Percentiles rank a stretch among this genome's conserved stretches.
Evolutionary conservation across 2,113 vertebrate species (phyloP).

Genomic region (Xenopus laevis): DNA sequence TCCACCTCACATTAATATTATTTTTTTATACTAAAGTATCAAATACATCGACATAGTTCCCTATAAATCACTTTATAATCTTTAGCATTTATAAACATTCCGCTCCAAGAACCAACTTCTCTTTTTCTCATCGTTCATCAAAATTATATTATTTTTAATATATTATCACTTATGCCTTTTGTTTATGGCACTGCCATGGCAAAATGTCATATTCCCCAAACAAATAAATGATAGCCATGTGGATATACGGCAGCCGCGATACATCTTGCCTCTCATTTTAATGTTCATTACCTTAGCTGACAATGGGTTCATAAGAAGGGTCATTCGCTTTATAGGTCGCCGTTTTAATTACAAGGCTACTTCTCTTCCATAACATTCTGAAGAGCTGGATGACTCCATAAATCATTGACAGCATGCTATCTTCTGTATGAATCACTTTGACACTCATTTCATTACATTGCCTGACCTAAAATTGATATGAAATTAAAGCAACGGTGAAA

Average conservation of each 20-base stretch:
- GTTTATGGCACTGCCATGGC: slow-evolving; percentile 6
- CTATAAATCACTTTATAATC: no score
- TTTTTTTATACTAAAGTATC: no score
- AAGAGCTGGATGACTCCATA: slow-evolving; percentile 36
- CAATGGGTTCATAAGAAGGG: slow-evolving; percentile 36
- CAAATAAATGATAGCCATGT: slow-evolving; percentile 28
- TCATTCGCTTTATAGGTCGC: slow-evolving; percentile 38
- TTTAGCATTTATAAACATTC: no score
- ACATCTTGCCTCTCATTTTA: slow-evolving; percentile 14
- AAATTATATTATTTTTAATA: not conserved
- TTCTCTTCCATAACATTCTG: slow-evolving; percentile 41
- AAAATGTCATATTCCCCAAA: slow-evolving; percentile 15
- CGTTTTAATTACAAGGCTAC: slow-evolving; percentile 41
- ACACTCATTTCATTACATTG: slow-evolving; percentile 43
- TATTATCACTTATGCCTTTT: not conserved
- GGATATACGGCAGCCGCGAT: slow-evolving; percentile 11
- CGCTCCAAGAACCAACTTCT: not conserved
- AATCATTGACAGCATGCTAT: slow-evolving; percentile 40
- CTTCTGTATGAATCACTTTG: slow-evolving; percentile 41
- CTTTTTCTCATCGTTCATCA: not conserved
- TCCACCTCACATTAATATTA: no score
- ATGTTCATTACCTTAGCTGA: slow-evolving; percentile 39
- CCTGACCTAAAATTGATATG: slow-evolving; percentile 37
- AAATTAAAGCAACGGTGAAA: slow-evolving; percentile 8
- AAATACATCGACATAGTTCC: no score